Percentiles rank a stretch among this genome's conserved stretches.
Conservation (phyloP, 2,888 invertebrate genomes). For the Parelbella ahira region DNA sequence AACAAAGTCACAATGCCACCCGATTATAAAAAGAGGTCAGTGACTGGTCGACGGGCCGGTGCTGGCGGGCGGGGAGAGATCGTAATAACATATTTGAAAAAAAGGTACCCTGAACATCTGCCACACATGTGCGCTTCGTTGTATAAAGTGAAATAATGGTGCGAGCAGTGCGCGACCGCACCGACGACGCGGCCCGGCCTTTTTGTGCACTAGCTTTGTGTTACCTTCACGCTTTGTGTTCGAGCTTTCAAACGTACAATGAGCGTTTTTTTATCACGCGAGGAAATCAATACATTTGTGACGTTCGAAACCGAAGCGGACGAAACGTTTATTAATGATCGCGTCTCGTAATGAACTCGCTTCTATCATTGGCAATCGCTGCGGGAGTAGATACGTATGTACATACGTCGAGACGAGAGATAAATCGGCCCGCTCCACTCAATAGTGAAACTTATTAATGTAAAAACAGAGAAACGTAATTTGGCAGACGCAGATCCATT, state of each 20-base stretch:
- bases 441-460: conserved; percentile 41
- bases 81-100: conserved; percentile 72
- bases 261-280: conserved; percentile 56
- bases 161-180: conserved; percentile 68
- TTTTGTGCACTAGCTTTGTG: conserved; percentile 71
- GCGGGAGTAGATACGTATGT: conserved; percentile 26
- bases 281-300: conserved; percentile 66
- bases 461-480: conserved; percentile 39
- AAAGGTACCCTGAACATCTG: conserved; percentile 74
- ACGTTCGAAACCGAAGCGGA: conserved; percentile 33
- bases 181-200: conserved; percentile 45
- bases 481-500: conserved; percentile 43
- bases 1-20: conserved; percentile 51
- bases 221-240: conserved; percentile 71
- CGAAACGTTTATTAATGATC: conserved; percentile 36
- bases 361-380: conserved; percentile 27
- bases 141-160: conserved; percentile 66
- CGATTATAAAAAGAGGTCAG: conserved; percentile 67
- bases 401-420: conserved; percentile 27
- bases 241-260: conserved; percentile 69
- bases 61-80: conserved; percentile 37
- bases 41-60: conserved; percentile 66
- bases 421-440: conserved; percentile 33
- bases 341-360: conserved; percentile 29
- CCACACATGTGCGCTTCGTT: conserved; percentile 71